Evolutionary conservation across 2,888 invertebrate species (phyloP).

Genomic region (Hemistola chrysoprasaria): DNA sequence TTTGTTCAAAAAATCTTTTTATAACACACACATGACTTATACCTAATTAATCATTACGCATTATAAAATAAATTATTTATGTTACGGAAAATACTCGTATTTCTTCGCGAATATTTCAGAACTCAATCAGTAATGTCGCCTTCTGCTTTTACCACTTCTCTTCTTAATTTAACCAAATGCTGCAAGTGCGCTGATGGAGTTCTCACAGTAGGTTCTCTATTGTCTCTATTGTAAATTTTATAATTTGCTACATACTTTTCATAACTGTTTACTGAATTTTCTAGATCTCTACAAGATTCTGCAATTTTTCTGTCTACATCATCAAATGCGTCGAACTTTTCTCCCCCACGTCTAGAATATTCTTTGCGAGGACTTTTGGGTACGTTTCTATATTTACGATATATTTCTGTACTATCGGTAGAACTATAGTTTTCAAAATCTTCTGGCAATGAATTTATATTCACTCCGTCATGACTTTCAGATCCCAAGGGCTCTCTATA

Average conservation of each 20-base stretch:
- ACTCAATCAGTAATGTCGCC: constrained; percentile 54
- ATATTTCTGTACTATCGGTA: constrained; percentile 30
- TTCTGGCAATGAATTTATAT: constrained; percentile 5
- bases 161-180: constrained; percentile 80
- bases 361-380: not conserved
- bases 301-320: constrained; percentile 52
- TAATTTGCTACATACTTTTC: constrained; percentile 49
- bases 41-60: too few relatives aligned
- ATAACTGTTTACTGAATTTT: constrained; percentile 54
- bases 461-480: constrained; percentile 25
- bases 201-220: constrained; percentile 25
- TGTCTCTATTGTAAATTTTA: constrained; percentile 28
- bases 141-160: constrained; percentile 77
- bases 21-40: too few relatives aligned
- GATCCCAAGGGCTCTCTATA: constrained; percentile 50
- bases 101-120: too few relatives aligned
- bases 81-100: too few relatives aligned
- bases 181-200: constrained; percentile 81
- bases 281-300: constrained; percentile 57
- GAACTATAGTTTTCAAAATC: constrained; percentile 25
- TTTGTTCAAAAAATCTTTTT: too few relatives aligned
- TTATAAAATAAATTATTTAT: too few relatives aligned
- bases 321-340: constrained; percentile 34
- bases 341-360: constrained; percentile 17
- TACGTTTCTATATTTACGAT: constrained; percentile 32